Conservation (phyloP, 2,113 vertebrate species). For the Acrocephalus kingi region DNA sequence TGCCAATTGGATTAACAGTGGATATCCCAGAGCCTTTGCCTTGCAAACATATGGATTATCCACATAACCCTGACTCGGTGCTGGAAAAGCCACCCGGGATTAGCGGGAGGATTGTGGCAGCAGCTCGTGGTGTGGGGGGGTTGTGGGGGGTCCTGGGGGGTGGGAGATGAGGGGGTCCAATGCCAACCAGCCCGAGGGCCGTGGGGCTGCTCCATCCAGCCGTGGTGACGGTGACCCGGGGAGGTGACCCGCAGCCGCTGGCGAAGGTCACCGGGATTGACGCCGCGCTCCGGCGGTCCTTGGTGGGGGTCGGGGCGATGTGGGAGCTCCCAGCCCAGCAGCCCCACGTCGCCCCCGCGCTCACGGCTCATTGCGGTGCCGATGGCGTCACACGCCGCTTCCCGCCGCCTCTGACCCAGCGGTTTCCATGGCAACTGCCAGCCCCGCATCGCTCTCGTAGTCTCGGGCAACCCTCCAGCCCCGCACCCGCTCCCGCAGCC, state of each 20-base stretch:
- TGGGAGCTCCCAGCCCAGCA: background rate
- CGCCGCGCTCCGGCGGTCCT: background rate
- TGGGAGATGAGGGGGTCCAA: background rate
- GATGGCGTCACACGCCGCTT: constrained; percentile 30
- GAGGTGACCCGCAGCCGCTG: background rate
- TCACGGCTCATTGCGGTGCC: constrained; percentile 27
- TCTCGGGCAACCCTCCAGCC: background rate
- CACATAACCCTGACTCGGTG: background rate
- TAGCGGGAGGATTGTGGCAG: background rate
- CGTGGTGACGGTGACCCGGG: accelerated
- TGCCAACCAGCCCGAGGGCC: accelerated
- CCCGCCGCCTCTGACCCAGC: constrained; percentile 2
- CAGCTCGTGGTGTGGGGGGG: background rate
- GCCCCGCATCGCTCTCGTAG: background rate
- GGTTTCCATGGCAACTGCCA: constrained; percentile 47
- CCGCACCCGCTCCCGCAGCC: background rate
- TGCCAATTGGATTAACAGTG: constrained; percentile 32
- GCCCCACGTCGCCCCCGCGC: background rate
- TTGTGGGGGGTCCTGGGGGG: background rate
- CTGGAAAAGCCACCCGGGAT: constrained; percentile 21
- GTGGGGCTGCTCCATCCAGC: background rate
- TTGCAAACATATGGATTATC: constrained; percentile 56
- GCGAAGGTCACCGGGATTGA: accelerated
- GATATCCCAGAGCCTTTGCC: background rate
- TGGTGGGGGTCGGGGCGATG: background rate